Conservation (phyloP, 2,888 invertebrate genomes). For the Arenicola marina region DNA sequence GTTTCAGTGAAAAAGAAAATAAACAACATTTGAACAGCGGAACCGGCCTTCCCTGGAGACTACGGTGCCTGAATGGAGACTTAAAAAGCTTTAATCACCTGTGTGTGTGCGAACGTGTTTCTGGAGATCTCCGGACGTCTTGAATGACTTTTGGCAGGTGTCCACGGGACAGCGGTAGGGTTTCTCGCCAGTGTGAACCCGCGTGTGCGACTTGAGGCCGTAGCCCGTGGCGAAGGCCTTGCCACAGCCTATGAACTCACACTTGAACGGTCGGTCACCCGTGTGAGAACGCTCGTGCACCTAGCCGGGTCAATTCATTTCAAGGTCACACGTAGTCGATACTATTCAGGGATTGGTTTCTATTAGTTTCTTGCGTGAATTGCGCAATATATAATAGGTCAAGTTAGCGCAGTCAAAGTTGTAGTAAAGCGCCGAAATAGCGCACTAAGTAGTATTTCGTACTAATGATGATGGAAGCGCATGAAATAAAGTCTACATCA, state of each 20-base stretch:
- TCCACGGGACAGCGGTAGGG: constrained; percentile 67
- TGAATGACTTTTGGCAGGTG: constrained; percentile 67
- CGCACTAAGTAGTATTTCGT: no score
- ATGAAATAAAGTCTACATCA: not conserved
- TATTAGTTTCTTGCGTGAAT: not conserved
- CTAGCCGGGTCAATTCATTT: constrained; percentile 34
- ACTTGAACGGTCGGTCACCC: constrained; percentile 62
- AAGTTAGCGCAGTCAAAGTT: no score
- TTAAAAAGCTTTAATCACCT: constrained; percentile 62
- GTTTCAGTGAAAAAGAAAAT: no score
- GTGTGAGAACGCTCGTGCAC: constrained; percentile 63
- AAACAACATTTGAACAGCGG: no score
- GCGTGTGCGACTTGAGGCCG: constrained; percentile 66
- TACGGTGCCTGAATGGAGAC: no score
- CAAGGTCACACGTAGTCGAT: not conserved
- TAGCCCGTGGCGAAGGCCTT: constrained; percentile 64
- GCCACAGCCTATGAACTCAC: constrained; percentile 55
- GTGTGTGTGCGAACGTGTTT: constrained; percentile 69
- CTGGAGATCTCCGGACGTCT: constrained; percentile 69
- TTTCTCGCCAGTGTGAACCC: constrained; percentile 69
- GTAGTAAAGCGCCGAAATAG: no score
- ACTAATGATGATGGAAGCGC: no score
- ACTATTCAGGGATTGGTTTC: not conserved
- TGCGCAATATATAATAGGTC: no score
- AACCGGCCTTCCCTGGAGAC: no score